These are phyloP conservation scores for Aplysina aerophoba DNA, from an alignment of 37 sponge, comb jelly and placozoan genomes.

Conservation along the genomic window DNA sequence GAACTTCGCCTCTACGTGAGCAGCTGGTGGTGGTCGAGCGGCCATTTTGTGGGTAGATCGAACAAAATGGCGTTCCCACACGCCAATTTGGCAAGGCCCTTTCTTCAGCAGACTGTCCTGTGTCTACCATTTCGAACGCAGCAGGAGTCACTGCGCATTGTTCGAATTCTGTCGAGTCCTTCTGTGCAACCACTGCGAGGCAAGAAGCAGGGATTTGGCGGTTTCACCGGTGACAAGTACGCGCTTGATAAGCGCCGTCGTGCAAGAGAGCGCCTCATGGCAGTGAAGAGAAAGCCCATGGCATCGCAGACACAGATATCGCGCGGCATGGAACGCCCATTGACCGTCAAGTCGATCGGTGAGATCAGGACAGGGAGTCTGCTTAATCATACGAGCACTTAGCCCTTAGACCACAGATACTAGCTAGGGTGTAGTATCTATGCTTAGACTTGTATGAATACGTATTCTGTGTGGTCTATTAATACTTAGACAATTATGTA, in stretches of 20 bases:
- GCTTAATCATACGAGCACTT: too few relatives aligned
- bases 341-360: constrained; percentile 1
- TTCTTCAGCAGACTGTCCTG: too few relatives aligned
- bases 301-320: neutral
- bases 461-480: too few relatives aligned
- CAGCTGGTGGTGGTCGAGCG: neutral
- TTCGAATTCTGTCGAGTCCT: too few relatives aligned
- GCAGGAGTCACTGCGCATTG: neutral
- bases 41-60: neutral
- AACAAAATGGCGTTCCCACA: constrained; percentile 15
- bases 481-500: too few relatives aligned
- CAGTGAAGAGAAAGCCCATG: neutral
- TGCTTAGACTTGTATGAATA: too few relatives aligned
- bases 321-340: neutral
- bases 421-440: too few relatives aligned
- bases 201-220: constrained; percentile 21
- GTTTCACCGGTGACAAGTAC: neutral
- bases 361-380: too few relatives aligned
- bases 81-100: neutral
- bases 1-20: constrained; percentile 55
- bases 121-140: too few relatives aligned
- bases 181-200: neutral
- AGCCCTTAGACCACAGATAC: too few relatives aligned
- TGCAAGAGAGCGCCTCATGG: neutral
- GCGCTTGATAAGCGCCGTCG: too few relatives aligned